Conservation (phyloP, 1,140 invertebrate genomes). For the Orius insidiosus region DNA sequence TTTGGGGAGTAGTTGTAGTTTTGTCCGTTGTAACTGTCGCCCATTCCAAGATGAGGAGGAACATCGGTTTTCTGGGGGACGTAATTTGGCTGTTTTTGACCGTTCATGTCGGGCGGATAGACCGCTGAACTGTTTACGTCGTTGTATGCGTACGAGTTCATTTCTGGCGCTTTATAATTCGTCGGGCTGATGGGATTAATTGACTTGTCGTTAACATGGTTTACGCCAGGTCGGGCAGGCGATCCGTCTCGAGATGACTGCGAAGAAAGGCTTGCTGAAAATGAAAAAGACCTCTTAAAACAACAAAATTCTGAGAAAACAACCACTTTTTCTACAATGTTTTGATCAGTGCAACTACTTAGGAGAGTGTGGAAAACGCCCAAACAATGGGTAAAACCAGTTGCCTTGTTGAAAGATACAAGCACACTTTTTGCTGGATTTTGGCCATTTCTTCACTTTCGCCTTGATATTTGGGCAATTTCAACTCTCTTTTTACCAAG, state of each 20-base stretch:
- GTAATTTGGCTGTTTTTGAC: not conserved
- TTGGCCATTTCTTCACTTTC: no score
- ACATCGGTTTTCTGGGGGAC: not conserved
- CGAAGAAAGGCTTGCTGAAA: conserved; percentile 22
- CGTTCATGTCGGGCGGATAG: not conserved
- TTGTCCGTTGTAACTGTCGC: not conserved
- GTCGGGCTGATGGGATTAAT: conserved; percentile 1
- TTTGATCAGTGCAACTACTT: no score
- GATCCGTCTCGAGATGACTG: conserved; percentile 21
- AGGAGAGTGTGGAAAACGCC: no score
- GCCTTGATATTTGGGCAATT: no score
- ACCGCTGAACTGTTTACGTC: conserved; percentile 2
- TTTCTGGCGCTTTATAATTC: conserved; percentile 2
- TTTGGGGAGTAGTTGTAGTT: not conserved
- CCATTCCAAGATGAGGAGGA: no score
- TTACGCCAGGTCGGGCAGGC: conserved; percentile 14
- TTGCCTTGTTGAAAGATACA: no score
- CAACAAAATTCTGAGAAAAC: no score
- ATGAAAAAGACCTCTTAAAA: no score
- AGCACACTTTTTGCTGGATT: no score
- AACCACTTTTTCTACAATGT: no score
- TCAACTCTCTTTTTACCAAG: no score
- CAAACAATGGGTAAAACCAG: no score
- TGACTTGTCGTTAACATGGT: conserved; percentile 8
- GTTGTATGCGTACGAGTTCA: conserved; percentile 1